A percentile compares a stretch with the other conserved stretches of the same genome.
Conservation (phyloP, 2,797 vertebrate genomes). For the Leuciscus waleckii region DNA sequence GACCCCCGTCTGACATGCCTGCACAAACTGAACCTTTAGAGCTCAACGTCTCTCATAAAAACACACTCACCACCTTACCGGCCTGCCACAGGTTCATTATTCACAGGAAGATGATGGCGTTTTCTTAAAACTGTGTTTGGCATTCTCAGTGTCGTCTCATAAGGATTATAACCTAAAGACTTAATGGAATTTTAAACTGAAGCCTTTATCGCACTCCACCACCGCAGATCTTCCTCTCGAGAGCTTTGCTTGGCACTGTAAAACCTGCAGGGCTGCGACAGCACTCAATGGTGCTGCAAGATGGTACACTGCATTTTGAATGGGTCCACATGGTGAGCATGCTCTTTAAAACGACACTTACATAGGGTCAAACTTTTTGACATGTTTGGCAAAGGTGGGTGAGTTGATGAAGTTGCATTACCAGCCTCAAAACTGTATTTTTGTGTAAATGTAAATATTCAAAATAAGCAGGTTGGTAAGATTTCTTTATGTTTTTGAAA, state of each 20-base stretch:
- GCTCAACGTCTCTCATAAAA: background rate
- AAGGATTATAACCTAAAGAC: slow-evolving; percentile 39
- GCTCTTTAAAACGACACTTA: background rate
- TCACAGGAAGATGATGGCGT: slow-evolving; percentile 1
- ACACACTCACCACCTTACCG: background rate
- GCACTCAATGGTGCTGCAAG: background rate
- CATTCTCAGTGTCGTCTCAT: slow-evolving; percentile 25
- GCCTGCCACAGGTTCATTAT: slow-evolving; percentile 21
- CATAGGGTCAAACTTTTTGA: background rate
- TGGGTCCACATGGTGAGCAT: background rate
- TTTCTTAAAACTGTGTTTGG: slow-evolving; percentile 31
- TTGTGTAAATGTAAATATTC: background rate
- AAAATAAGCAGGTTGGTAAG: background rate
- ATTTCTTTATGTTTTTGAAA: background rate
- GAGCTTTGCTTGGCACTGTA: slow-evolving; percentile 34
- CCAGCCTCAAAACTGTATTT: background rate
- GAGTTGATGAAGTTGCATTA: background rate
- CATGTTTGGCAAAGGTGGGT: background rate
- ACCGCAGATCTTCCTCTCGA: slow-evolving; percentile 25
- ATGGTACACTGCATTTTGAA: slow-evolving; percentile 9
- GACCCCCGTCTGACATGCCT: background rate
- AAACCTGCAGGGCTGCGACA: slow-evolving; percentile 24
- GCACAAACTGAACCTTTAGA: background rate
- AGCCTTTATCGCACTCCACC: slow-evolving; percentile 26
- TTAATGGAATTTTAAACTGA: slow-evolving; percentile 37